These are phyloP conservation scores for Amphilophus citrinellus DNA, from an alignment of 2,113 vertebrate genomes.

Conservation along the genomic window DNA sequence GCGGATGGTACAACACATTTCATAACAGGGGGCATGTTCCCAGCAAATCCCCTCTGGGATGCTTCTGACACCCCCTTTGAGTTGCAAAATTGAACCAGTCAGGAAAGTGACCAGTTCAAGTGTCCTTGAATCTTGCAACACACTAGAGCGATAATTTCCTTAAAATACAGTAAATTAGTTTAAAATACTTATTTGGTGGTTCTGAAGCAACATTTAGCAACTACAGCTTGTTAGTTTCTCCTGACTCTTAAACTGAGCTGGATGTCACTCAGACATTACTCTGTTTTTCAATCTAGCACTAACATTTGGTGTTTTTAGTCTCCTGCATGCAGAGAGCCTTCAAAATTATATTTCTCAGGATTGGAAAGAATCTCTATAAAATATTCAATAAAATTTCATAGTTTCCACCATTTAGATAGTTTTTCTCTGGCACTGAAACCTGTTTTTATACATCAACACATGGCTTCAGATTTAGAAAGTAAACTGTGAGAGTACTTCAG, in stretches of 20 bases:
- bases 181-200: not conserved
- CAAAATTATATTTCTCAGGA: slow-evolving; percentile 11
- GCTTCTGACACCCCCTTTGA: not conserved
- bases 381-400: not conserved
- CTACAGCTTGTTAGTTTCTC: not conserved
- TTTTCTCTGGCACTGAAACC: not conserved
- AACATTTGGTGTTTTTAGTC: not conserved
- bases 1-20: slow-evolving; percentile 27
- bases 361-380: slow-evolving; percentile 1
- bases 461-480: not conserved
- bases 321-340: not conserved
- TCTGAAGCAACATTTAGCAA: not conserved
- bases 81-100: slow-evolving; percentile 16
- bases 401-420: not conserved
- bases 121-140: not conserved
- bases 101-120: not conserved
- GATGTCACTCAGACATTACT: not conserved
- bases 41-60: not conserved
- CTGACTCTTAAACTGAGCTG: not conserved
- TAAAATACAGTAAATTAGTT: not conserved
- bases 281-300: not conserved
- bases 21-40: slow-evolving; percentile 9
- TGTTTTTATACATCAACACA: not conserved
- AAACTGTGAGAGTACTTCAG: slow-evolving; percentile 9
- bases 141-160: not conserved